Conservation (phyloP, 1,140 invertebrate species). For the Pseudachorutes palmiensis region DNA sequence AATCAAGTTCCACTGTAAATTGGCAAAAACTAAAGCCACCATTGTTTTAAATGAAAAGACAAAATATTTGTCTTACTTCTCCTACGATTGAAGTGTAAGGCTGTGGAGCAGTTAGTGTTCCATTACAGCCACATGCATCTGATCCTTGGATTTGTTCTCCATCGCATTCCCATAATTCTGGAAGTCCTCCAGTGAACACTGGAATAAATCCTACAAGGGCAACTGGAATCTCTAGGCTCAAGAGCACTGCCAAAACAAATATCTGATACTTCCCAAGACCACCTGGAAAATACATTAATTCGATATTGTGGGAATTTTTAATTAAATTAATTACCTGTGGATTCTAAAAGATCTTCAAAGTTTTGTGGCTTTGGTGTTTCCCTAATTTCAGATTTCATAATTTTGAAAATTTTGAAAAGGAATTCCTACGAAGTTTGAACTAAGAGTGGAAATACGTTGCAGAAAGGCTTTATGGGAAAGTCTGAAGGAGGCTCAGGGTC, state of each 20-base stretch:
- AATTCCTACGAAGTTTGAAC: too few relatives aligned
- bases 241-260: constrained; percentile 6
- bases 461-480: too few relatives aligned
- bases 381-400: too few relatives aligned
- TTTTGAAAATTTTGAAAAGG: too few relatives aligned
- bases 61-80: constrained; percentile 4
- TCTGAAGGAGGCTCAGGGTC: too few relatives aligned
- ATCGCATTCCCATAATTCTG: constrained; percentile 6
- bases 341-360: neutral
- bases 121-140: constrained; percentile 3
- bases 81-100: constrained; percentile 6
- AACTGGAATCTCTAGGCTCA: constrained; percentile 19
- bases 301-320: neutral
- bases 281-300: constrained; percentile 8
- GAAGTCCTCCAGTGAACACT: constrained; percentile 18
- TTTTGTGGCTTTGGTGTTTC: neutral
- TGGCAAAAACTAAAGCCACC: neutral
- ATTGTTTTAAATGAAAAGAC: neutral
- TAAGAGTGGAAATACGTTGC: too few relatives aligned
- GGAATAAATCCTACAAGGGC: constrained; percentile 19
- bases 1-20: constrained; percentile 25
- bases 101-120: neutral
- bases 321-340: neutral
- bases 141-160: neutral
- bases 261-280: constrained; percentile 25